A percentile compares a stretch with the other conserved stretches of the same genome.
phyloP scores from a whole-genome alignment of 2,797 vertebrate species.

The Cottoperca gobio region DNA sequence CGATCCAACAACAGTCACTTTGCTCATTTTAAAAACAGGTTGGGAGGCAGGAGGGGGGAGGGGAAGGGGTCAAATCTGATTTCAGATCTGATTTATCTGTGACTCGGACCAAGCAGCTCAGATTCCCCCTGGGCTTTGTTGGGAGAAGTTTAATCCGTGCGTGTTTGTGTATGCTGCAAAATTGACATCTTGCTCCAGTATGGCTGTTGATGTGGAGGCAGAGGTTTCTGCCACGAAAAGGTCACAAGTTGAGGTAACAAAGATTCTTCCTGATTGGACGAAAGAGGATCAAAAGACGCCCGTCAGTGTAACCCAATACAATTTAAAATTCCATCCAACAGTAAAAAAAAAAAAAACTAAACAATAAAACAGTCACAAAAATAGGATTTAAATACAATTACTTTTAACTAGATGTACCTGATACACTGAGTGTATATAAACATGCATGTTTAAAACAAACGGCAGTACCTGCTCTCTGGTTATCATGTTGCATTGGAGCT shows the following conservation, averaged over 20 bases:
- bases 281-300: not conserved
- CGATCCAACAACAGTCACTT: slow-evolving; percentile 78
- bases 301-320: not conserved
- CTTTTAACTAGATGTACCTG: not conserved
- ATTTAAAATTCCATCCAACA: not conserved
- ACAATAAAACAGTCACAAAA: not conserved
- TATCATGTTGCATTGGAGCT: slow-evolving; percentile 87
- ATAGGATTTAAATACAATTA: not conserved
- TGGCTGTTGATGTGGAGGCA: slow-evolving; percentile 86
- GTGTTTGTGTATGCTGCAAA: slow-evolving; percentile 72
- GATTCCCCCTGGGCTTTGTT: slow-evolving; percentile 59
- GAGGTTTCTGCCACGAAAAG: slow-evolving; percentile 83
- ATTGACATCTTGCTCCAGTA: slow-evolving; percentile 84
- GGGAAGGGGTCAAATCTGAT: slow-evolving; percentile 25
- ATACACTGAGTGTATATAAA: not conserved
- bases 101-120: slow-evolving; percentile 74
- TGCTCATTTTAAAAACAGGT: slow-evolving; percentile 71
- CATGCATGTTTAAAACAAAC: too few species aligned
- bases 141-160: slow-evolving; percentile 66
- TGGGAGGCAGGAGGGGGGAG: slow-evolving; percentile 1
- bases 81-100: slow-evolving; percentile 62
- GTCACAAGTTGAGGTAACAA: slow-evolving; percentile 89
- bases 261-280: slow-evolving; percentile 75
- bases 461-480: slow-evolving; percentile 81
- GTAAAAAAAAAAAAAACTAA: not conserved